These are phyloP conservation scores for Laticauda laticaudata DNA, from an alignment of 2,113 vertebrate species.

Conservation along the genomic window DNA sequence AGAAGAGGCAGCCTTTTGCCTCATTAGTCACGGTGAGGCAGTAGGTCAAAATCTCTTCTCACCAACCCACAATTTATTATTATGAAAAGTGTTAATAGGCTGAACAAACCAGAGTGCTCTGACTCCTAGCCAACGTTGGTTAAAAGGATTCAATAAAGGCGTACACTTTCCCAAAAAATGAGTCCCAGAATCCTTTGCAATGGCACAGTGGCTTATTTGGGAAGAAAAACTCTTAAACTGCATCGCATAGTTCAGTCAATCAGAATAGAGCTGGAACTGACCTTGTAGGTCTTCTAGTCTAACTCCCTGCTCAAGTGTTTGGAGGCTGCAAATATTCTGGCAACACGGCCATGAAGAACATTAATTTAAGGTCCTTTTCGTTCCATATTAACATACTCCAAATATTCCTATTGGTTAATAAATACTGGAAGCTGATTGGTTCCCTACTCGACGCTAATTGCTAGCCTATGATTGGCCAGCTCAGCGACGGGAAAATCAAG, in stretches of 20 bases:
- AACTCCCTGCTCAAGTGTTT: too few species aligned
- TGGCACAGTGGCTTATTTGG: too few species aligned
- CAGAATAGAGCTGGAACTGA: too few species aligned
- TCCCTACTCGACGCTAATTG: too few species aligned
- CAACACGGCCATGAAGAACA: neutral
- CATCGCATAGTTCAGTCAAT: neutral
- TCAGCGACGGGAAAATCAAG: too few species aligned
- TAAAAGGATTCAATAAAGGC: neutral
- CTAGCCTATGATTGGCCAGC: too few species aligned
- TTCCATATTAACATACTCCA: too few species aligned
- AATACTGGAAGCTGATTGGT: too few species aligned
- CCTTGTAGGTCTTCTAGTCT: too few species aligned
- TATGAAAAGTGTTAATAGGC: constrained; percentile 26
- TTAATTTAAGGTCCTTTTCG: neutral
- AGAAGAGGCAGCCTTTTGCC: neutral
- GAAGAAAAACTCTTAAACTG: neutral
- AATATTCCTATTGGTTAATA: too few species aligned
- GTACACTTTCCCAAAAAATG: neutral
- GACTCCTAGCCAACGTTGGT: neutral
- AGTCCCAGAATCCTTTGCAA: neutral
- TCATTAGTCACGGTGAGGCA: neutral
- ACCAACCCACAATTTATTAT: constrained; percentile 16
- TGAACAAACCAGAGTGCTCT: constrained; percentile 35
- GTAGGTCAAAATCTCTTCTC: constrained; percentile 30
- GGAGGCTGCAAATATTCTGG: neutral